These are phyloP conservation scores for Phymatocera aterrima DNA, from an alignment of 2,888 invertebrate genomes.

Conservation along the genomic window DNA sequence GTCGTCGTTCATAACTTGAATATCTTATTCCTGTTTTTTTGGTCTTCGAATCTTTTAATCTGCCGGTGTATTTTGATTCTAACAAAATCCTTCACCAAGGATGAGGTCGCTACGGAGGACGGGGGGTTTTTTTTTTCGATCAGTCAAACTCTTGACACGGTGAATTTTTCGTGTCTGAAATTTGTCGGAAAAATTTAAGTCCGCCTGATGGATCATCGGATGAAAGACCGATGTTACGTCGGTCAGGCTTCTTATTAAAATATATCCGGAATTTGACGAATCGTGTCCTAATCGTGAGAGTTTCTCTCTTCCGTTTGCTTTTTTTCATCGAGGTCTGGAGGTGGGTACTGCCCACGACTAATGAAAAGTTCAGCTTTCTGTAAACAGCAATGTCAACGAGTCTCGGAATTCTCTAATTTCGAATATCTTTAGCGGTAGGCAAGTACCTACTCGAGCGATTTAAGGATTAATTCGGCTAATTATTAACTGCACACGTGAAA, in stretches of 20 bases:
- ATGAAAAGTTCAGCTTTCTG: not conserved
- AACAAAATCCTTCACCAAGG: not conserved
- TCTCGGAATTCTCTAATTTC: not conserved
- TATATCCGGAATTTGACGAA: slow-evolving; percentile 28
- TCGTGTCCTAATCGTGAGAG: not conserved
- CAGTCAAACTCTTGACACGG: slow-evolving; percentile 29
- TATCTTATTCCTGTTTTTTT: not conserved
- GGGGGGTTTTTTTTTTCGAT: not conserved
- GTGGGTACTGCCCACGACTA: not conserved
- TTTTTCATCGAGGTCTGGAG: not conserved
- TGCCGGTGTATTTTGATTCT: not conserved
- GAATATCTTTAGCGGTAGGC: too few relatives aligned
- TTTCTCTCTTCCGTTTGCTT: not conserved
- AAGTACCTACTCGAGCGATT: slow-evolving; percentile 8
- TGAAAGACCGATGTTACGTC: slow-evolving; percentile 31
- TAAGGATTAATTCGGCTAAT: slow-evolving; percentile 24
- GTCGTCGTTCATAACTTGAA: not conserved
- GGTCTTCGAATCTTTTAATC: not conserved
- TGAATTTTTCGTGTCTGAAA: slow-evolving; percentile 39
- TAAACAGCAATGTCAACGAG: not conserved
- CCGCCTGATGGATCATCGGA: slow-evolving; percentile 35
- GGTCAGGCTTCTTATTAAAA: slow-evolving; percentile 25
- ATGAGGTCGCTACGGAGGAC: too few relatives aligned
- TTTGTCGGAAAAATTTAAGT: slow-evolving; percentile 33
- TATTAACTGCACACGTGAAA: slow-evolving; percentile 27